These are phyloP conservation scores for Ameiurus melas DNA, from an alignment of 2,113 vertebrate genomes.

Conservation along the genomic window DNA sequence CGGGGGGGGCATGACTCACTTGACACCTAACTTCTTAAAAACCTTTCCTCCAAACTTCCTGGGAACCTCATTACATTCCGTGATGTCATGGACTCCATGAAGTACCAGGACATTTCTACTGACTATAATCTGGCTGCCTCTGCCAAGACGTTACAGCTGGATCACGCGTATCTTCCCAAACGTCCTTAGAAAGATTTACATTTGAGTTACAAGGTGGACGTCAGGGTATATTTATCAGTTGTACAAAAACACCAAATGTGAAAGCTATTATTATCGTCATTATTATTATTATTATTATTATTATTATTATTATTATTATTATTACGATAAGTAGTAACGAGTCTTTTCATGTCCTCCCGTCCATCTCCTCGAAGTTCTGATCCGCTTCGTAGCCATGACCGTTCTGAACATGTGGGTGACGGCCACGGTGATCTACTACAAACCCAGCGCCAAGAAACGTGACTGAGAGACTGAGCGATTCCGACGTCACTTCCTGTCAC, in stretches of 20 bases:
- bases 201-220: too few species aligned
- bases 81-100: too few species aligned
- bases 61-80: neutral
- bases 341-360: neutral
- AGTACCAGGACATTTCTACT: neutral
- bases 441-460: constrained; percentile 70
- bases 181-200: too few species aligned
- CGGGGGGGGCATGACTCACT: neutral
- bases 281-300: neutral
- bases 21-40: neutral
- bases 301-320: too few species aligned
- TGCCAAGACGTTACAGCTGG: neutral
- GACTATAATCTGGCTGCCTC: neutral
- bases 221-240: too few species aligned
- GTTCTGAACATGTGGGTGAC: constrained; percentile 88
- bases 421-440: constrained; percentile 81
- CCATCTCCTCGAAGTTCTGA: constrained; percentile 76
- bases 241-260: too few species aligned
- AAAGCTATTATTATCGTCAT: neutral
- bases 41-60: neutral
- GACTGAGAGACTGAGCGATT: constrained; percentile 57
- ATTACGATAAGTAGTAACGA: too few species aligned
- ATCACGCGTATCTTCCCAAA: too few species aligned
- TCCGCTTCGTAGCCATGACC: constrained; percentile 81
- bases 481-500: neutral